Evolutionary conservation across 2,888 invertebrate species (phyloP).

Genomic region (Thymelicus lineola): DNA sequence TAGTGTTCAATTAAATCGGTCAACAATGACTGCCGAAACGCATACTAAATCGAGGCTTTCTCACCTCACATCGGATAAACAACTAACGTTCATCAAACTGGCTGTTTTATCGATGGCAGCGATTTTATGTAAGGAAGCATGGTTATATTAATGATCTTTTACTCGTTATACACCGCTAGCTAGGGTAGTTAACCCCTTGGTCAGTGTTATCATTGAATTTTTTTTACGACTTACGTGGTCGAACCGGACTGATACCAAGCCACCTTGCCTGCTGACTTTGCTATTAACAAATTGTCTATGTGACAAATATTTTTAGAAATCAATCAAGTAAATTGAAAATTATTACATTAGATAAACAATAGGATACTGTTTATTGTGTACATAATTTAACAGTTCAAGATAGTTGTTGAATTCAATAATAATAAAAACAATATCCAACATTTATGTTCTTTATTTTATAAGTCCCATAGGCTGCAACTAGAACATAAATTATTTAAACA

Average conservation of each 20-base stretch:
- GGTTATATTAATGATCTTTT: conserved; percentile 17
- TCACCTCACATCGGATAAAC: conserved; percentile 79
- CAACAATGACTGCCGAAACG: conserved; percentile 73
- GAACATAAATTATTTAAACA: too few relatives aligned
- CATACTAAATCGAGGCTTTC: conserved; percentile 68
- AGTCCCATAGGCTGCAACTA: not conserved
- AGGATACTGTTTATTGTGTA: too few relatives aligned
- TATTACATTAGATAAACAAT: too few relatives aligned
- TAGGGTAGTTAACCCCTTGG: not conserved
- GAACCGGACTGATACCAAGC: conserved; percentile 7
- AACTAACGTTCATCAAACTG: conserved; percentile 86
- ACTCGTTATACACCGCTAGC: not conserved
- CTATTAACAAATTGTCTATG: conserved; percentile 24
- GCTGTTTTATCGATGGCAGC: conserved; percentile 96
- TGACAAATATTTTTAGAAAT: not conserved
- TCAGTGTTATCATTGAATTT: not conserved
- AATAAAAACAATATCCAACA: too few relatives aligned
- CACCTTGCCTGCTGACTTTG: conserved; percentile 14
- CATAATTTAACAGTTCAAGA: not conserved
- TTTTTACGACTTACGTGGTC: conserved; percentile 57
- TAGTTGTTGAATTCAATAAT: not conserved
- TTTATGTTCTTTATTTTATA: not conserved
- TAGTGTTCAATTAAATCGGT: conserved; percentile 42
- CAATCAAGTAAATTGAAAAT: not conserved
- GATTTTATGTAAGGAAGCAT: conserved; percentile 92